phyloP scores from a whole-genome alignment of 2,888 invertebrate species.

The Diploptera punctata region DNA sequence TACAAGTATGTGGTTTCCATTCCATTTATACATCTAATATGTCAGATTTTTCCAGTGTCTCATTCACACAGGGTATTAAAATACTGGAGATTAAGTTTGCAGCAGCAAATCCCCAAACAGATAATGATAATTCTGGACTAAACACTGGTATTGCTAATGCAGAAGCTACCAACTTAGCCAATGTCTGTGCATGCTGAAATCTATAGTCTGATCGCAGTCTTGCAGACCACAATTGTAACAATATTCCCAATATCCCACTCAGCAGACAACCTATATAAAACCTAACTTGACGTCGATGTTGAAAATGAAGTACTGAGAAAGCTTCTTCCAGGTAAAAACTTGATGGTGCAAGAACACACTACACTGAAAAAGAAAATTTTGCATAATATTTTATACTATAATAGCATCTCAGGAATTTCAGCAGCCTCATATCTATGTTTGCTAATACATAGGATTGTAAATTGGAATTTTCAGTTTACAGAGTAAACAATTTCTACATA shows the following conservation, averaged over 20 bases:
- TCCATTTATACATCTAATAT: background rate
- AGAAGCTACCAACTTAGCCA: slow-evolving; percentile 36
- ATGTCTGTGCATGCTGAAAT: slow-evolving; percentile 20
- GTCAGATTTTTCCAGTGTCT: background rate
- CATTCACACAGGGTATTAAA: slow-evolving; percentile 25
- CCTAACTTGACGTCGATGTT: slow-evolving; percentile 45
- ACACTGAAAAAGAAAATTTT: background rate
- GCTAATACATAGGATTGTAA: too few species aligned
- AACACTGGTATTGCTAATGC: slow-evolving; percentile 34
- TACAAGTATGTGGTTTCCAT: too few species aligned
- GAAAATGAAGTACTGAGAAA: slow-evolving; percentile 47
- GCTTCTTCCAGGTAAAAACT: slow-evolving; percentile 49
- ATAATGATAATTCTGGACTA: slow-evolving; percentile 28
- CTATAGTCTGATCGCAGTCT: slow-evolving; percentile 19
- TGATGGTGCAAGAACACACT: slow-evolving; percentile 48
- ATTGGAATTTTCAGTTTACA: too few species aligned
- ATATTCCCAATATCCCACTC: slow-evolving; percentile 46
- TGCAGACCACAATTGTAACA: slow-evolving; percentile 40
- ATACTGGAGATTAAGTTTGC: slow-evolving; percentile 35
- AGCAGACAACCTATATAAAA: slow-evolving; percentile 47
- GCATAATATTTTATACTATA: too few species aligned
- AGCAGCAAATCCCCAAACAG: slow-evolving; percentile 37
- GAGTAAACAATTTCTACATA: too few species aligned
- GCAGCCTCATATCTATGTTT: too few species aligned
- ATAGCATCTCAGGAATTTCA: too few species aligned